Evolutionary conservation across 2,113 vertebrate genomes (phyloP).

Genomic region (Opisthocomus hoazin): DNA sequence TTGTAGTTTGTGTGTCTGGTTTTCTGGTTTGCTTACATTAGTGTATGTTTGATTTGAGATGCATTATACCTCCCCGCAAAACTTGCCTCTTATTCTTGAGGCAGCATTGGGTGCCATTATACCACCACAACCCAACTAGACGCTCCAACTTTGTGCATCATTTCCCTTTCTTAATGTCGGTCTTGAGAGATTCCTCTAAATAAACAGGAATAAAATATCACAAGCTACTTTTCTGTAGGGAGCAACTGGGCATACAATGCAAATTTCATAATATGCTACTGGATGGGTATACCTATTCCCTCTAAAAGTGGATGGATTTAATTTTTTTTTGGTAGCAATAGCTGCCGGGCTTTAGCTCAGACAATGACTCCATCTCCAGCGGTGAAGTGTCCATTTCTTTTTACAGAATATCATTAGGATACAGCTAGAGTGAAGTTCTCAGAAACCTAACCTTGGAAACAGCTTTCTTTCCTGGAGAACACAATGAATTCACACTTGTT

Average conservation of each 20-base stretch:
- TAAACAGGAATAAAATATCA: not conserved
- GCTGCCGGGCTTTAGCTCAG: not conserved
- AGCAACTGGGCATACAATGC: not conserved
- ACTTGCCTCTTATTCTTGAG: not conserved
- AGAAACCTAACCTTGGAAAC: not conserved
- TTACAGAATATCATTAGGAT: not conserved
- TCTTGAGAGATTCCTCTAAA: not conserved
- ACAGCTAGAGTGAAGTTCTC: not conserved
- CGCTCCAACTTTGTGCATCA: not conserved
- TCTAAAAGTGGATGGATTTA: not conserved
- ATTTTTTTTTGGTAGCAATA: not conserved
- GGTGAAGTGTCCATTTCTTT: conserved; percentile 2
- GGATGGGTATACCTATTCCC: not conserved
- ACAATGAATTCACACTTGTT: not conserved
- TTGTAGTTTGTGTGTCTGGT: not conserved
- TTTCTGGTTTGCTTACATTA: not conserved
- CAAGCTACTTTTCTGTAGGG: not conserved
- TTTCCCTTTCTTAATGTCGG: not conserved
- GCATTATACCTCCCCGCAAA: not conserved
- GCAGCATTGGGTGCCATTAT: not conserved
- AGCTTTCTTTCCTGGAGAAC: not conserved
- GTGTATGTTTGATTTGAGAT: not conserved
- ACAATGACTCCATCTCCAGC: not conserved
- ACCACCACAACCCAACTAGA: not conserved
- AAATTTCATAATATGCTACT: not conserved